These are phyloP conservation scores for Phrynosoma platyrhinos DNA, from an alignment of 2,113 vertebrate species.

Conservation along the genomic window DNA sequence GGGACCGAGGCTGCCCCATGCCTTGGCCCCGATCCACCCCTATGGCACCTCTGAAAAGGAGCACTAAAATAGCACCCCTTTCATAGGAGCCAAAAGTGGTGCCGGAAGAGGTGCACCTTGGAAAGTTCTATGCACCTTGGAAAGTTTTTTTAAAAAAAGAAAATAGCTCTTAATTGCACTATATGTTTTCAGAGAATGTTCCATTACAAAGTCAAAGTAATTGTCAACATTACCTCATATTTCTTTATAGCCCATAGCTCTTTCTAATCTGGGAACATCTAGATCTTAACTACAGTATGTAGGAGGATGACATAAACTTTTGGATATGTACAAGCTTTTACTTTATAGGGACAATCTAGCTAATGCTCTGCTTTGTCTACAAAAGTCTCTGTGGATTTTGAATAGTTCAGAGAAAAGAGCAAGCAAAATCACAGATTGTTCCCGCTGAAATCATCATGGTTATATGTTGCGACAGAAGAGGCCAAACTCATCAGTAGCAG, in stretches of 20 bases:
- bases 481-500: constrained; percentile 39
- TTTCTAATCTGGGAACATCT: constrained; percentile 47
- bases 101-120: too few relatives aligned
- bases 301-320: constrained; percentile 40
- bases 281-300: constrained; percentile 37
- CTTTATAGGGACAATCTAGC: constrained; percentile 50
- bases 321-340: constrained; percentile 33
- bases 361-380: constrained; percentile 56
- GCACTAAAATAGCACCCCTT: too few relatives aligned
- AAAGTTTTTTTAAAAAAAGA: background rate
- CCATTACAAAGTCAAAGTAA: background rate
- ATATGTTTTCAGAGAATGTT: background rate
- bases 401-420: background rate
- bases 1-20: too few relatives aligned
- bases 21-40: too few relatives aligned
- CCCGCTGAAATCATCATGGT: constrained; percentile 33
- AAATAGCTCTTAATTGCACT: background rate
- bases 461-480: constrained; percentile 46
- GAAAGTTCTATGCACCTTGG: background rate
- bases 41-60: too few relatives aligned
- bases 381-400: constrained; percentile 36
- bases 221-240: constrained; percentile 41
- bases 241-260: background rate
- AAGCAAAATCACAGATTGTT: constrained; percentile 38
- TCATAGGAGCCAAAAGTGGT: too few relatives aligned